Evolutionary conservation across 53 echinoderm and acorn worm species (phyloP).

Genomic region (Holothuria leucospilota): DNA sequence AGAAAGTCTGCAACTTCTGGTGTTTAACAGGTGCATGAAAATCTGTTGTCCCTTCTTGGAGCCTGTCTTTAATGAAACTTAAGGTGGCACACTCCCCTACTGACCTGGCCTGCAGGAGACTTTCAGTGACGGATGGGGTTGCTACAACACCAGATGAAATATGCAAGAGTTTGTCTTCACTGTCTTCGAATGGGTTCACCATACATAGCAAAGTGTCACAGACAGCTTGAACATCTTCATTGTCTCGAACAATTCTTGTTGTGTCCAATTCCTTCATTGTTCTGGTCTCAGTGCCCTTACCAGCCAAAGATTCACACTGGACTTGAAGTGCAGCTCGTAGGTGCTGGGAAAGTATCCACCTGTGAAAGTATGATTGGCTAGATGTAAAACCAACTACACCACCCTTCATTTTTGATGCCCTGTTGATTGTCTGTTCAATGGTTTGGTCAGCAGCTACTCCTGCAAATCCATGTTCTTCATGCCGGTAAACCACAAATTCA

Average conservation of each 20-base stretch:
- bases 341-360: conserved; percentile 69
- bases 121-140: conserved; percentile 17
- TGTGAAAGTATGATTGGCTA: conserved; percentile 64
- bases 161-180: conserved; percentile 50
- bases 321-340: conserved; percentile 56
- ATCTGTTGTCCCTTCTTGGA: conserved; percentile 53
- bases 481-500: conserved; percentile 65
- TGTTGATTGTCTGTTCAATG: conserved; percentile 68
- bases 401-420: conserved; percentile 67
- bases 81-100: conserved; percentile 40
- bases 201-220: conserved; percentile 56
- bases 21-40: conserved; percentile 42
- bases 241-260: conserved; percentile 38
- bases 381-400: conserved; percentile 69
- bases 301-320: conserved; percentile 69
- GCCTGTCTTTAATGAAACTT: conserved; percentile 41
- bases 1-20: conserved; percentile 49
- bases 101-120: conserved; percentile 23
- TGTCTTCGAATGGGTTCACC: conserved; percentile 66
- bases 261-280: conserved; percentile 46
- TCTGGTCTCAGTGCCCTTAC: conserved; percentile 37
- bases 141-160: conserved; percentile 63
- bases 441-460: conserved; percentile 57
- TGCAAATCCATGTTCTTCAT: conserved; percentile 48
- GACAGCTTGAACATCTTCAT: conserved; percentile 49